Conservation (phyloP, 2,113 vertebrate species). For the Greenwoodochromis staneri region DNA sequence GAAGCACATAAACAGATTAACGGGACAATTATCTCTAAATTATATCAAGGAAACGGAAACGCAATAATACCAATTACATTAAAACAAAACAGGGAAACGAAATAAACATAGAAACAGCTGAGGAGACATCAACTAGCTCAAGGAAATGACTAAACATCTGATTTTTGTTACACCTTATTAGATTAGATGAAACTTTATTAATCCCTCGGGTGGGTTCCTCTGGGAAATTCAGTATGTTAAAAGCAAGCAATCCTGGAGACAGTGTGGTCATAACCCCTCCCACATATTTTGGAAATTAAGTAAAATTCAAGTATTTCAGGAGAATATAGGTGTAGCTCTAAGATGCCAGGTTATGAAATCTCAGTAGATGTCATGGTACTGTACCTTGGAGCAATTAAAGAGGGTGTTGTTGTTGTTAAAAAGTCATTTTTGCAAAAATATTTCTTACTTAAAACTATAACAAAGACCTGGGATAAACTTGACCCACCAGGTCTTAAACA, state of each 20-base stretch:
- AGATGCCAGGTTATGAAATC: neutral
- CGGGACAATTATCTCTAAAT: neutral
- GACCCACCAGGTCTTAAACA: neutral
- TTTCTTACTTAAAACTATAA: neutral
- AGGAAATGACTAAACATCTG: neutral
- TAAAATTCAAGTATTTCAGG: neutral
- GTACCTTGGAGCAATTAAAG: neutral
- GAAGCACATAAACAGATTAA: neutral
- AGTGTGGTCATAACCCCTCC: neutral
- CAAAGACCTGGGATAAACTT: neutral
- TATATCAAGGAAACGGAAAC: neutral
- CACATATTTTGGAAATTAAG: neutral
- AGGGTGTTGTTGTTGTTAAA: neutral
- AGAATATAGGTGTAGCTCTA: neutral
- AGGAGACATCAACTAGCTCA: neutral
- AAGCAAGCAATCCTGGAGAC: neutral
- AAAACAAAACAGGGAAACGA: neutral
- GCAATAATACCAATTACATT: neutral
- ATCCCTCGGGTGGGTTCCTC: no score
- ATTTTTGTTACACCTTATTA: neutral
- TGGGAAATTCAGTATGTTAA: neutral
- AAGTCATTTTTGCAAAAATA: neutral
- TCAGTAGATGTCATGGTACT: neutral
- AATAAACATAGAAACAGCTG: neutral
- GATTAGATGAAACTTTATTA: no score